Conservation (phyloP, 2,113 vertebrate species). For the Platysteira castanea region DNA sequence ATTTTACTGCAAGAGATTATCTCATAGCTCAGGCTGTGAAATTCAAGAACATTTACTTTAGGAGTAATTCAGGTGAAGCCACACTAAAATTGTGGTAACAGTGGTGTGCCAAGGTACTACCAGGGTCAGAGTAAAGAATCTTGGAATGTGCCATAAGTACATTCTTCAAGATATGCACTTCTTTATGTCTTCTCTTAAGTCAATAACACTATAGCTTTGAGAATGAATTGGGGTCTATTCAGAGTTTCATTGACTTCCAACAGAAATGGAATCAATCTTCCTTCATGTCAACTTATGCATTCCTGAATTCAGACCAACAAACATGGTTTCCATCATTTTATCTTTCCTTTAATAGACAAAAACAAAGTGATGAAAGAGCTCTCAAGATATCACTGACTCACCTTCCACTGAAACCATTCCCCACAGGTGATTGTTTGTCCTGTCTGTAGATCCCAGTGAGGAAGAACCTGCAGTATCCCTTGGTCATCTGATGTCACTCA, state of each 20-base stretch:
- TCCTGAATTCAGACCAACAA: not conserved
- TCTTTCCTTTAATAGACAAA: not conserved
- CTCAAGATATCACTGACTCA: not conserved
- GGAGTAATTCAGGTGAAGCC: not conserved
- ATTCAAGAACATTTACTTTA: not conserved
- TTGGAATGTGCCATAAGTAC: not conserved
- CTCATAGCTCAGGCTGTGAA: not conserved
- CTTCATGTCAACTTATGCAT: not conserved
- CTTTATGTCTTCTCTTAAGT: not conserved
- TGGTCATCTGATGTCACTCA: not conserved
- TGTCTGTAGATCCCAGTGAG: not conserved
- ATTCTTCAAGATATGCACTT: not conserved
- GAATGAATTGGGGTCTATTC: not conserved
- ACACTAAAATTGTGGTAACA: not conserved
- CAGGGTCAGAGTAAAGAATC: not conserved
- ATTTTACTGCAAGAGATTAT: not conserved
- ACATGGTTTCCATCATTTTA: not conserved
- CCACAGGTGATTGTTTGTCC: not conserved
- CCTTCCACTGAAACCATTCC: not conserved
- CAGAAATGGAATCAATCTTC: not conserved
- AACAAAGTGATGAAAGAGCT: not conserved
- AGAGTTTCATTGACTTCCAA: not conserved
- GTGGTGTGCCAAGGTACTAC: not conserved
- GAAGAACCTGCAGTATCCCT: not conserved
- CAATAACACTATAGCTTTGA: not conserved